Base-by-base conservation (phyloP, 2,113 vertebrate genomes). In the Ageneiosus marmoratus region DNA sequence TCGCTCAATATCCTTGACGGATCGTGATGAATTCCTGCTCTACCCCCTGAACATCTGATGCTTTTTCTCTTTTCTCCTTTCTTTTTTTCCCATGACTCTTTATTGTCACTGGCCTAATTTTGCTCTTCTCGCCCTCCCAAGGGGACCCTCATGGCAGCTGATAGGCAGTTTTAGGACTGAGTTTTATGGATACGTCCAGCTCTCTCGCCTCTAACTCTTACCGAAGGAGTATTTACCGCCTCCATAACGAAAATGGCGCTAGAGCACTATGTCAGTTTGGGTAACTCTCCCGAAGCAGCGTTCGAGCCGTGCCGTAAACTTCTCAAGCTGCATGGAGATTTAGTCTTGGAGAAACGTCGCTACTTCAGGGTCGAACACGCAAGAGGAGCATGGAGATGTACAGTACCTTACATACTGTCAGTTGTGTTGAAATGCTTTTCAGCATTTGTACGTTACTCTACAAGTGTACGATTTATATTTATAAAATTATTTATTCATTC, bases 1-100 rank as follows among this genome's bases (percentile, higher is more conserved):
- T 91, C 80, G 85, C 92, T 93, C 91, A 87, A 92, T 92, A 92
- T 92, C 91, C 91, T 80, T 85, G 84, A 85, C 86, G 6, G 85
- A 86, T 83, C 67, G 84, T 85, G 72, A 82, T 84, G 86, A 85
- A 88, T 88, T 88, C 92, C 90, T 77, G 91, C 88, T 87, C 91
- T 89, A 91, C 87, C 86, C 90, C 86, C 89, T 89, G 90, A 91
- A 90, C 89, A 90, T 88, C 91, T 86, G 58, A 87, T 85, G 88
- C 89, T 77, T 88, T 86, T 55, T 37, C 50, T 55, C 87, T 72
- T 89, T 91, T 85, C 89, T 90, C 51, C 80, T 89, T 92, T 87
- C 88, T 90, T 51, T 80, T 91, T 89, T 88, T 86, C 87, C 79
- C 85, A 58, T 84, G 46, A 80, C 85, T 87, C 82, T 88, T 90